Evolutionary conservation across 2,888 invertebrate genomes (phyloP), one percentile per base, ranked within the genome.

Genomic region (Antheraea assamensis): DNA sequence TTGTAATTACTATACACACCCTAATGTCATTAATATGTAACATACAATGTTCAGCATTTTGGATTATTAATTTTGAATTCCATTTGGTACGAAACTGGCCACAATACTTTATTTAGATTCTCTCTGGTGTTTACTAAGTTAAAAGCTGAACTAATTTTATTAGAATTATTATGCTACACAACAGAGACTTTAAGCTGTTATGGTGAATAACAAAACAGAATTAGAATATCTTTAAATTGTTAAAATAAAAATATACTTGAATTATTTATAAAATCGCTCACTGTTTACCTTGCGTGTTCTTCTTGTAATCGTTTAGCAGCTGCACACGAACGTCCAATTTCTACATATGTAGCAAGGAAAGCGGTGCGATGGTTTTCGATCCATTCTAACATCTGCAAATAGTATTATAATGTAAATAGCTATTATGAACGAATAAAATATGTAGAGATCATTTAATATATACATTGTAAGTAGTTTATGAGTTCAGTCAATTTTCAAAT

Each of bases 291-390:
- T 81, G 98, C 98, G 90, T 99, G 99, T 88, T 99, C 98, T 86
- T 98, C 98, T 92, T 99, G 98, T 76, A 99, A 94, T 77, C 98
- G 97, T 87, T 98, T 98, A 47, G 99, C 98, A 81, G 98, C 95
- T 78, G 98, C 97, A 88, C 98, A 98, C 61, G 98, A 98, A 82
- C 98, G 97, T 3, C 99, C 99, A 79, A 99, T 99, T 93, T 99
- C 99, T 66, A 99, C 99, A 90, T 99, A 99, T 83, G 98, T 98
- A 82, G 98, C 96, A 78, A 99, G 96, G 95, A 99, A 99, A 77
- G 98, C 97, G 87, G 99, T 99, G 74, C 98, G 96, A 89, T 99
- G 99, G 90, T 98, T 98, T 83, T 98, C 97, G 78, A 99, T 98
- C 99, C 99, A 99, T 87, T 99, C 98, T 88, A 99, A 97, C 98